Base-by-base conservation (phyloP, 2,113 vertebrate species). In the Otolemur garnettii region DNA sequence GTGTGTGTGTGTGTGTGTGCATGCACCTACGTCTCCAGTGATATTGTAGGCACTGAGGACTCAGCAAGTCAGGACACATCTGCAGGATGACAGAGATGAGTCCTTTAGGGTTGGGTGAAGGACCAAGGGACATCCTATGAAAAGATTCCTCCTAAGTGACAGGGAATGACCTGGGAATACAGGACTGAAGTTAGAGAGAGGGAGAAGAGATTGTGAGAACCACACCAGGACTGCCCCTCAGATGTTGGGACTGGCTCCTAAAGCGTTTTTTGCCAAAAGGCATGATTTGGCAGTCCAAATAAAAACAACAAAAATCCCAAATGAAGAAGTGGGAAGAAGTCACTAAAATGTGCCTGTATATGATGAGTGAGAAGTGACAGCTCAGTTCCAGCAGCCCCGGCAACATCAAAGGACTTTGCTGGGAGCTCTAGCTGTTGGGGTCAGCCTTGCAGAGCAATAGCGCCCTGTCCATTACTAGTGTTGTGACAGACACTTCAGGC, bases 201-300 rank as follows among this genome's bases (percentile, higher is more conserved):
- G 21, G 45, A 93, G 15, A 57, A 45, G 55, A 53, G 17, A 66
- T 4, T n/a, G 2, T 71, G 28, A 81, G 68, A 86, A 77, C 2
- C 45, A 86, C 2, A 15, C 8, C 35, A 50, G 7, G 5, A 18
- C 69, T 79, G 30, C 69, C 53, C 12, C 38, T 64, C 42, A 64
- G 71, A 19, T 66, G 74, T 89, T 74, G 89, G 45, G n/a, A 35
- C 19, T 6, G 38, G 1, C 53, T 68, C 59, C 50, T 74, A 74
- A 30, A 66, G 80, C 83, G 69, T 83, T 24, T 50, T 96, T 96
- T 28, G 83, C 28, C 24, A 45, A 88, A 89, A 93, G 69, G 5
- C 19, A 66, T 60, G 28, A 11, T 83, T 4, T 91, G 21, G 19
- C 79, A 92, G 72, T 60, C 18, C 66, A 95, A 64, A 45, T 22